Evolutionary conservation across 2,888 invertebrate genomes (phyloP).

Genomic region (Drosophila koepferae): DNA sequence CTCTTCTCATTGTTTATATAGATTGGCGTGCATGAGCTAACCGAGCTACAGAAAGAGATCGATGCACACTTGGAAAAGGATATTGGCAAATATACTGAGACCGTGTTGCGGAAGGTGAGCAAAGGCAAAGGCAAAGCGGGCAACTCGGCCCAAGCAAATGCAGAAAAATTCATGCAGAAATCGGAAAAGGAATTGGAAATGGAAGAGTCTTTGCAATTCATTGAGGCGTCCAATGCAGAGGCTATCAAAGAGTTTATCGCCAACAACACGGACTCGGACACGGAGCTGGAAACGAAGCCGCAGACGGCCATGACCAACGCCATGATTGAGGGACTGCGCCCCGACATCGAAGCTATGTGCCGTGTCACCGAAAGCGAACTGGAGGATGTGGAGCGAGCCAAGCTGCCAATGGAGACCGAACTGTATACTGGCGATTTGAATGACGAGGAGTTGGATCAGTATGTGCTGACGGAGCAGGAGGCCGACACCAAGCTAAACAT

Average conservation of each 20-base stretch:
- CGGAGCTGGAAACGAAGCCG: constrained; percentile 20
- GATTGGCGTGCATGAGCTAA: constrained; percentile 88
- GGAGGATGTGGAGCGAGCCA: constrained; percentile 84
- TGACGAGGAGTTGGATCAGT: constrained; percentile 95
- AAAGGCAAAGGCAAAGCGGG: constrained; percentile 30
- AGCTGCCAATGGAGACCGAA: constrained; percentile 64
- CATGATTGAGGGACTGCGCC: constrained; percentile 86
- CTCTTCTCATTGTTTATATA: constrained; percentile 13
- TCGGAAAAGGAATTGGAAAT: constrained; percentile 81
- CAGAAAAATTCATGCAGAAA: constrained; percentile 7
- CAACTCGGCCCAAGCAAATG: not conserved
- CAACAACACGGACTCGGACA: constrained; percentile 73
- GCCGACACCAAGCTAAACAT: constrained; percentile 91
- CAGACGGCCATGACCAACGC: constrained; percentile 47
- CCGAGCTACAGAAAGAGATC: constrained; percentile 93
- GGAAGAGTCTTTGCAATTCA: constrained; percentile 85
- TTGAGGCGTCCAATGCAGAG: constrained; percentile 85
- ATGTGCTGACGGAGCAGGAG: constrained; percentile 93
- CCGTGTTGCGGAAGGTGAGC: constrained; percentile 51
- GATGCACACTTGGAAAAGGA: constrained; percentile 92
- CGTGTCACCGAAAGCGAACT: constrained; percentile 86
- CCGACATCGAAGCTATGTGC: constrained; percentile 92
- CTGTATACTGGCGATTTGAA: constrained; percentile 91
- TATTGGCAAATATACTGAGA: constrained; percentile 85
- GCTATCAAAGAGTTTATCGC: constrained; percentile 85